Evolutionary conservation across 1,140 invertebrate species (phyloP).

Genomic region (Drosophila sp.): DNA sequence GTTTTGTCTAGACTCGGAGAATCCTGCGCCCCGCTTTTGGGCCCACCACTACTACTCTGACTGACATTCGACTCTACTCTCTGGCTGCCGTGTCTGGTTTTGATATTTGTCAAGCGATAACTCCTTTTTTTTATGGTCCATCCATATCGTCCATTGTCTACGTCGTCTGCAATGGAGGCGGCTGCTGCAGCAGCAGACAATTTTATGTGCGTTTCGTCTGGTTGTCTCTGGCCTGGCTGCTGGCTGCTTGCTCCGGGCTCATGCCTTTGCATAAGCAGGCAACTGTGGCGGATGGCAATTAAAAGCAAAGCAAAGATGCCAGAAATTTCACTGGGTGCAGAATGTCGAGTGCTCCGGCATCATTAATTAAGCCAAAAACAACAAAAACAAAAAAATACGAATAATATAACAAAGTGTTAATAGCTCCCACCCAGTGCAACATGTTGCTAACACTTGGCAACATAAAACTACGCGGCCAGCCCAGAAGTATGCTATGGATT

Average conservation of each 20-base stretch:
- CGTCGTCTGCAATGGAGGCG: conserved; percentile 23
- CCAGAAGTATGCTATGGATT: conserved; percentile 32
- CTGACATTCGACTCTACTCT: conserved; percentile 35
- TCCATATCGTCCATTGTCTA: conserved; percentile 46
- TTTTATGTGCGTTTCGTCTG: conserved; percentile 73
- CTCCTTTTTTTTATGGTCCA: conserved; percentile 68
- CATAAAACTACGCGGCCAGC: not conserved
- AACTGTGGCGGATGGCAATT: conserved; percentile 47
- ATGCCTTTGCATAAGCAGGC: conserved; percentile 70
- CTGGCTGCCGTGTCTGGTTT: conserved; percentile 7
- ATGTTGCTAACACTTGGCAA: conserved; percentile 17
- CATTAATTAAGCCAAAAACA: conserved; percentile 61
- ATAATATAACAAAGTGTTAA: conserved; percentile 20
- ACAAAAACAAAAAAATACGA: not conserved
- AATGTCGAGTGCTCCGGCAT: conserved; percentile 35
- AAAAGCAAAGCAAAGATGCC: conserved; percentile 70
- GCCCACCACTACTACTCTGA: conserved; percentile 25
- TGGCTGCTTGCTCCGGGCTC: conserved; percentile 28
- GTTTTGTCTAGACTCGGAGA: conserved; percentile 70
- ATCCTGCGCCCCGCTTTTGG: not conserved
- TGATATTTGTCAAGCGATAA: conserved; percentile 74
- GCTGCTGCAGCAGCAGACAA: conserved; percentile 31
- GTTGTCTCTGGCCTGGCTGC: conserved; percentile 23
- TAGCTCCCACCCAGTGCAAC: conserved; percentile 29
- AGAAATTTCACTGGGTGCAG: conserved; percentile 30